Evolutionary conservation across 2,113 vertebrate genomes (phyloP).

Genomic region (Oryzias woworae): DNA sequence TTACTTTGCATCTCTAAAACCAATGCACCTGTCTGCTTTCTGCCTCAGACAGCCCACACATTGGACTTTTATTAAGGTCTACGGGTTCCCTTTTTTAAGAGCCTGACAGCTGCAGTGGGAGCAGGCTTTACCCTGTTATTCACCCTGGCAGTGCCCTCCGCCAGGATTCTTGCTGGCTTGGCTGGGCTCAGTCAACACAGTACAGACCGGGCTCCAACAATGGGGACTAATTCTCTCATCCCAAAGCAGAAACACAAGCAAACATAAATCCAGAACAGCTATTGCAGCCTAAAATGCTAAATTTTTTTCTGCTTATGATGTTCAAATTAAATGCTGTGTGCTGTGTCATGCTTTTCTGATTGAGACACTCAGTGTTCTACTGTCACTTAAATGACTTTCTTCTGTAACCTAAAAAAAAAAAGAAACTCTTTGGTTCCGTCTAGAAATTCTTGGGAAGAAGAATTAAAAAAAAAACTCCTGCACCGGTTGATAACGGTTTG

Average conservation of each 20-base stretch:
- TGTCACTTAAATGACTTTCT: no score
- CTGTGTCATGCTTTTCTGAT: no score
- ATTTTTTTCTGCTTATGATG: no score
- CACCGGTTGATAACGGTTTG: slow-evolving; percentile 36
- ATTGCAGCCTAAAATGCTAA: no score
- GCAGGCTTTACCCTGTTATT: slow-evolving; percentile 51
- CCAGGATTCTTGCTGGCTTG: slow-evolving; percentile 52
- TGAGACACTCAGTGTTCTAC: no score
- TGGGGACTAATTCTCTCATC: slow-evolving; percentile 33
- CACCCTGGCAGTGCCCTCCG: slow-evolving; percentile 46
- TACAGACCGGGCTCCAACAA: slow-evolving; percentile 38
- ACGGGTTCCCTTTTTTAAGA: slow-evolving; percentile 49
- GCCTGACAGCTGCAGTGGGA: slow-evolving; percentile 65
- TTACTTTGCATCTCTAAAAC: slow-evolving; percentile 33
- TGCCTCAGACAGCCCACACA: slow-evolving; percentile 36
- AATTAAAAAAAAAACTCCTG: background rate
- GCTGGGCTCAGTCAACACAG: slow-evolving; percentile 57
- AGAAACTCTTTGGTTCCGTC: no score
- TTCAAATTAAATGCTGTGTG: no score
- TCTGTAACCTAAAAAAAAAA: no score
- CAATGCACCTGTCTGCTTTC: slow-evolving; percentile 38
- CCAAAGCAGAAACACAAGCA: slow-evolving; percentile 32
- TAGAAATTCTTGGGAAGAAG: no score
- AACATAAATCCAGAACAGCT: slow-evolving; percentile 31
- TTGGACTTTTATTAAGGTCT: slow-evolving; percentile 48